Evolutionary conservation across 92 coral and sea anemone species (phyloP), one percentile per base, ranked within the genome.

Genomic region (Siderastrea siderea): DNA sequence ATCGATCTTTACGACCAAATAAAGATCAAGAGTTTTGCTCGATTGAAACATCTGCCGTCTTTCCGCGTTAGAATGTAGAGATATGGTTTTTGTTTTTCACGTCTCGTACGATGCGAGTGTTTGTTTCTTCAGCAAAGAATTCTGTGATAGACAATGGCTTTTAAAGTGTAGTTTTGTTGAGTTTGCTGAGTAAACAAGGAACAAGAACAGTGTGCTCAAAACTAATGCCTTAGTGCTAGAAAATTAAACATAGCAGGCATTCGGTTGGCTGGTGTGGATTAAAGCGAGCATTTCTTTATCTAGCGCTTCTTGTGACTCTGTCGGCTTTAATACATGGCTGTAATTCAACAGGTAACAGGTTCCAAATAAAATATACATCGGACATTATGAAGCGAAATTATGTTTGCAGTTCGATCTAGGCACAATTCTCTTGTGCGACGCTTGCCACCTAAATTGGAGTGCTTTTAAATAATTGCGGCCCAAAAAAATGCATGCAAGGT

Each of bases 81-180:
- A 13, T 7, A 11, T 59, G 71, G 15, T 71, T 58, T 48, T 51
- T 49, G 43, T 19, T 50, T 49, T 68, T 19, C 58, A 48, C 52
- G 78, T 17, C 11, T 9, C 62, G 6, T 46, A 43, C 62, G 47
- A 45, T 48, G 67, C 51, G 55, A 69, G 19, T 83, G 87, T 83
- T 83, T 83, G 80, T 60, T 72, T 72, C 72, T 72, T 49, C 71
- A 58, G 87, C 71, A 43, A 49, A 83, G 80, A 71, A 83, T 83
- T 72, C 78, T 72, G 51, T 47, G 71, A 61, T 83, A 73, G 87
- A 83, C 87, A 83, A 82, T 70, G 70, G 86, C 80, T 83, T 83
- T 83, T 83, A 71, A 74, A 83, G 79, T 58, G 87, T 63, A 83
- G 68, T 58, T 71, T 83, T 60, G 73, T 58, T 83, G 73, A 72